A percentile compares a stretch with the other conserved stretches of the same genome.
Evolutionary conservation across 2,797 vertebrate species (phyloP).

Genomic region (Liasis olivaceus): DNA sequence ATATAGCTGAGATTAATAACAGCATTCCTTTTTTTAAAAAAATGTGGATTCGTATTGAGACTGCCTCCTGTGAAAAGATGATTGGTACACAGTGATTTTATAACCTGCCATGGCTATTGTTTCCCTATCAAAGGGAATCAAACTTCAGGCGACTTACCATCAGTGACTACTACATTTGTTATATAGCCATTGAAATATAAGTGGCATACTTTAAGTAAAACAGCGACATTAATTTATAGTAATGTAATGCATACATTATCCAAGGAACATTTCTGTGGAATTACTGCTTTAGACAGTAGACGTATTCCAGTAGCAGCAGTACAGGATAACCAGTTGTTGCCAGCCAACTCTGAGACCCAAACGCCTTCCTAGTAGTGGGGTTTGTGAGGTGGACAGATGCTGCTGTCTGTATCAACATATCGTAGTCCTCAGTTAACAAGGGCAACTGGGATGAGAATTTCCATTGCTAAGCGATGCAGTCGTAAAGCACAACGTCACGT

Average conservation of each 20-base stretch:
- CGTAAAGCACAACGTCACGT: neutral
- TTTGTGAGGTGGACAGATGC: neutral
- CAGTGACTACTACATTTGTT: neutral
- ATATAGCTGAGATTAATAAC: neutral
- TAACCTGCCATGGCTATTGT: neutral
- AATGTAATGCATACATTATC: neutral
- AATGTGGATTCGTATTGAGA: neutral
- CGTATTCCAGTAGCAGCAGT: neutral
- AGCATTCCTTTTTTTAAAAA: neutral
- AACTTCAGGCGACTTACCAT: neutral
- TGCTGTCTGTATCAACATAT: neutral
- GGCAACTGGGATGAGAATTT: neutral
- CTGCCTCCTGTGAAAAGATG: neutral
- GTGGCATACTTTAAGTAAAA: neutral
- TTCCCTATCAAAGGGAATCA: neutral
- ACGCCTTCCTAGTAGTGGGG: neutral
- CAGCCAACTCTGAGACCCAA: neutral
- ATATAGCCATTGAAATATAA: neutral
- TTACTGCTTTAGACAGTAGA: neutral
- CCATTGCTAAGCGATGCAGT: neutral
- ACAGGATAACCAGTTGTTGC: neutral
- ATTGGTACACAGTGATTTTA: neutral
- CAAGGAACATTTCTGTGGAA: neutral
- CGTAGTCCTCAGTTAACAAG: neutral
- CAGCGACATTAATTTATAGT: neutral